These are phyloP conservation scores for Ataeniobius toweri DNA, from an alignment of 2,797 vertebrate genomes.

Conservation along the genomic window DNA sequence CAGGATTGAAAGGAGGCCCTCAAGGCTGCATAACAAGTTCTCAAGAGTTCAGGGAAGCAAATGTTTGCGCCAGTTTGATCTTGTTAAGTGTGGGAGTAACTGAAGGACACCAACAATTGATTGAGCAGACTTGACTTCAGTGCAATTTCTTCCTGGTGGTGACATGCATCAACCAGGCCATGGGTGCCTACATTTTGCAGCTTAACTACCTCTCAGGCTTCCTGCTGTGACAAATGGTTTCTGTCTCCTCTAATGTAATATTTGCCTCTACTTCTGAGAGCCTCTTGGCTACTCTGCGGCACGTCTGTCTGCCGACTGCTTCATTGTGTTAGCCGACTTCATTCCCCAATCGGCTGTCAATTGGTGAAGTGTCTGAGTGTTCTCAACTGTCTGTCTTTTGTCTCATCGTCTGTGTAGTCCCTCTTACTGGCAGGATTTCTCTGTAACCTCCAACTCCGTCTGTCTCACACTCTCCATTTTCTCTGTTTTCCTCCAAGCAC, in stretches of 20 bases:
- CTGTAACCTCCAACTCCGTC: slow-evolving; percentile 51
- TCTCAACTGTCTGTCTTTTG: slow-evolving; percentile 76
- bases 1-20: slow-evolving; percentile 24
- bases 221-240: slow-evolving; percentile 85
- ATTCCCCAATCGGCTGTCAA: slow-evolving; percentile 73
- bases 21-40: slow-evolving; percentile 56
- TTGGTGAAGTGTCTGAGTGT: slow-evolving; percentile 64
- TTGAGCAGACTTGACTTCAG: slow-evolving; percentile 86
- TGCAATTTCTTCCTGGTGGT: slow-evolving; percentile 83
- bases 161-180: slow-evolving; percentile 75
- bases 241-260: slow-evolving; percentile 87
- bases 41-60: slow-evolving; percentile 36
- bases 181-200: slow-evolving; percentile 67
- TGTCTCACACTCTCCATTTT: slow-evolving; percentile 50
- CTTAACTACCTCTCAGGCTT: slow-evolving; percentile 83
- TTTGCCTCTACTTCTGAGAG: slow-evolving; percentile 79
- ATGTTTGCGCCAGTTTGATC: slow-evolving; percentile 56
- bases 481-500: slow-evolving; percentile 33
- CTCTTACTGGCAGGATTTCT: slow-evolving; percentile 39
- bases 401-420: slow-evolving; percentile 56
- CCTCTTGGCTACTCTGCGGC: slow-evolving; percentile 62
- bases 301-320: slow-evolving; percentile 70
- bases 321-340: slow-evolving; percentile 76
- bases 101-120: slow-evolving; percentile 76
- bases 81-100: slow-evolving; percentile 64